Base-by-base conservation (phyloP, 2,888 invertebrate genomes). In the Coenonympha arcania region DNA sequence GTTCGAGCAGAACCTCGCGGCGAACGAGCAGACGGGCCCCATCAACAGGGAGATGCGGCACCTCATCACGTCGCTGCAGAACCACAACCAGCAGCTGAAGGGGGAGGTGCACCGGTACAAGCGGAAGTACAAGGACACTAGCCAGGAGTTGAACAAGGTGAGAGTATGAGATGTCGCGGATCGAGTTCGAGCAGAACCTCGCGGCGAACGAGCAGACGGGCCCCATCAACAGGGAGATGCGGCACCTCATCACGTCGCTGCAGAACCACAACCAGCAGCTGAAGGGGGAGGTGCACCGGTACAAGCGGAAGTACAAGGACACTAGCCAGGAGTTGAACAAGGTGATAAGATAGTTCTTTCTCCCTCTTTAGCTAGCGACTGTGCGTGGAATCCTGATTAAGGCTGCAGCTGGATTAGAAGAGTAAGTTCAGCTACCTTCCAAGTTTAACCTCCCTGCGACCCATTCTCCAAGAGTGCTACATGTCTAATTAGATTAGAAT, bases 181-280 rank as follows among this genome's bases (percentile, higher is more conserved):
- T 98, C 50, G 99, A 99, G 80, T 99, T 98, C 75, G 99, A 99
- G 76, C 98, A 99, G 78, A 98, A 98, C 76, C 87, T 98, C 57
- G 98, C 98, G 0, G 98, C 98, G 0, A 98, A 98, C 74, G 99
- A 99, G 71, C 99, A 99, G 79, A 98, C 98, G 0, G 98, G 97
- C 0, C 98, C 98, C 0, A 98, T 99, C 52, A 98, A 98, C 75
- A 88, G 97, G 46, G 99, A 99, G 87, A 99, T 99, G 98, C 87
- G 98, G 28, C 97, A 98, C 74, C 86, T 99, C 20, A 98, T 99
- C 61, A 97, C 97, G 0, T 98, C 97, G 0, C 87, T 98, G 51
- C 98, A 98, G 79, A 98, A 97, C 74, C 99, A 99, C 72, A 99
- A 98, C 65, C 95, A 95, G 48, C 98, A 99, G 73, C 79, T 99